Base-by-base conservation (phyloP, 2,113 vertebrate species). In the Indri indri region DNA sequence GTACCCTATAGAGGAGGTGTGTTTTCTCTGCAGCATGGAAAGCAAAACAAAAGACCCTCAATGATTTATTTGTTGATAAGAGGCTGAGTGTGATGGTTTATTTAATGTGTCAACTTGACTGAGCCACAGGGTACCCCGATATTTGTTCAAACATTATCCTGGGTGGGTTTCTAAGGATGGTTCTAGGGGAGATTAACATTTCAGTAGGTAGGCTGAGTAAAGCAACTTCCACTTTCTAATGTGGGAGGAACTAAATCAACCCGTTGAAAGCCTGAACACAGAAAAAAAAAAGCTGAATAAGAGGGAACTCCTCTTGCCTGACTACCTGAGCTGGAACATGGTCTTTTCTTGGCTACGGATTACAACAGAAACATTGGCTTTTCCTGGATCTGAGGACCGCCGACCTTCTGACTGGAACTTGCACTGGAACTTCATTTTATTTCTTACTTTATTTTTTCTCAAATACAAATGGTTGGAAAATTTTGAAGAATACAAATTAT, bases 321-420 rank as follows among this genome's bases (percentile, higher is more conserved):
- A 70, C 40, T 32, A 5, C 47, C 57, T 47, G n/a, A 73, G 1
- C 22, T 82, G 27, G 50, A 23, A 32, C 13, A 14, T 2, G 7
- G 1, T 65, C 34, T 79, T 79, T 30, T 47, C 20, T 10, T 25
- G 18, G 13, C 30, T 71, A 37, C 81, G 17, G 42, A 11, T 30
- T 63, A 12, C 2, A 42, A 45, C 0, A 11, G 27, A 73, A 80
- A 54, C 42, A 45, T 2, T 22, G 30, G 3, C 7, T 52, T 2
- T 42, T 54, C 27, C 34, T 63, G 3, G 10, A 1, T 42, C 10
- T 71, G 6, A 0, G 73, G 3, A 1, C n/a, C 16, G 1, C 20
- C 63, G 88, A 11, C 3, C 16, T 70, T 30, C n/a, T 54, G 9
- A 25, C 7, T 27, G 27, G 8, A 52, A 65, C 13, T 9, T 52